These are phyloP conservation scores for Caenorhabditis tropicalis DNA, from an alignment of 1,140 invertebrate genomes.

Conservation along the genomic window DNA sequence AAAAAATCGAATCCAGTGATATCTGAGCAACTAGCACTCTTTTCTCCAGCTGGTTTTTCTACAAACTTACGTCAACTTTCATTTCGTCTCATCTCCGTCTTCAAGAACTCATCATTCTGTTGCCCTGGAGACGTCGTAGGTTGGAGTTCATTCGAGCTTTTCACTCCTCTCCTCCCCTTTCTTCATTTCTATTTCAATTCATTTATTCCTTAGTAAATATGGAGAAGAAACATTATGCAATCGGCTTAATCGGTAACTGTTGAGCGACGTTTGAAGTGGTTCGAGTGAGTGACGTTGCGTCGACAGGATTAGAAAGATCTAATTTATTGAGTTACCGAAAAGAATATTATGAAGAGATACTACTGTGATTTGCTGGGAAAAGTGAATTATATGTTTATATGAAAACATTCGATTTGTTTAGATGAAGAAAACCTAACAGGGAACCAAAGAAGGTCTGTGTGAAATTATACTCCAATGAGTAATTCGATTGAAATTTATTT, in stretches of 20 bases:
- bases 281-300: background rate
- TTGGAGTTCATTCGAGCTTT: background rate
- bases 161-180: background rate
- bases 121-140: slow-evolving; percentile 17
- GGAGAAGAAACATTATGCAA: slow-evolving; percentile 12
- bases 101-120: background rate
- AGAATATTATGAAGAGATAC: background rate
- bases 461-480: too few species aligned
- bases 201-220: background rate
- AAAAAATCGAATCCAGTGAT: background rate
- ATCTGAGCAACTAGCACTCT: background rate
- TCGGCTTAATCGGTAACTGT: background rate
- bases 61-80: background rate
- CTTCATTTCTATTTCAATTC: background rate
- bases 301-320: background rate
- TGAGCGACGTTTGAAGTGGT: slow-evolving; percentile 18
- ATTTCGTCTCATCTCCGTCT: slow-evolving; percentile 2
- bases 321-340: background rate
- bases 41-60: background rate
- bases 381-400: too few species aligned
- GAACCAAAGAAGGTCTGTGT: too few species aligned
- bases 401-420: too few species aligned
- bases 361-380: background rate
- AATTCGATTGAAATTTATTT: background rate
- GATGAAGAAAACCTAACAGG: too few species aligned